Conservation (phyloP, 2,888 invertebrate species). For the Drosophila mettleri region DNA sequence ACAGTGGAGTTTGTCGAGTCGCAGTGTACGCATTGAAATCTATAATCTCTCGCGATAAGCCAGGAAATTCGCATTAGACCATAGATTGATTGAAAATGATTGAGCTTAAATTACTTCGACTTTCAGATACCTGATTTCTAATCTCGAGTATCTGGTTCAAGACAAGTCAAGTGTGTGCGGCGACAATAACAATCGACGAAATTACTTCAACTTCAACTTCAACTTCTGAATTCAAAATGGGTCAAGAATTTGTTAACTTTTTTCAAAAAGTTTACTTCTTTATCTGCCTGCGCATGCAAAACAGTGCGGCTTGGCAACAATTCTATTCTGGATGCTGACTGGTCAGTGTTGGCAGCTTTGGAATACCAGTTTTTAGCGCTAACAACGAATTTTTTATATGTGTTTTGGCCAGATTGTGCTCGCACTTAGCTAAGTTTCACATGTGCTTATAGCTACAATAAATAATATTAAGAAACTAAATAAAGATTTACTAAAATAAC, state of each 20-base stretch:
- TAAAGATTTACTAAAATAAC: no score
- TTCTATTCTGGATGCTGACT: conserved; percentile 41
- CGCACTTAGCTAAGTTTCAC: background rate
- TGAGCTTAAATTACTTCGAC: background rate
- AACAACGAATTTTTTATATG: background rate
- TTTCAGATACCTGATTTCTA: conserved; percentile 13
- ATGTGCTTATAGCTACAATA: background rate
- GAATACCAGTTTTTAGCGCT: background rate
- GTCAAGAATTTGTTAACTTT: conserved; percentile 44
- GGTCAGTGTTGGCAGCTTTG: conserved; percentile 8
- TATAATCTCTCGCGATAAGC: conserved; percentile 19
- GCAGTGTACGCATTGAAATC: conserved; percentile 13
- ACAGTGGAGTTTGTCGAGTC: background rate
- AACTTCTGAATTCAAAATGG: conserved; percentile 35
- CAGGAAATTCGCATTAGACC: conserved; percentile 11
- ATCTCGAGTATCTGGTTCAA: conserved; percentile 38
- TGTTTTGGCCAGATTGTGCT: background rate
- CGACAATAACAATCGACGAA: conserved; percentile 1
- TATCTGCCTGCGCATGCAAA: conserved; percentile 36
- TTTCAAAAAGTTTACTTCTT: conserved; percentile 16
- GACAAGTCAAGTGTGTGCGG: conserved; percentile 47
- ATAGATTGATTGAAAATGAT: conserved; percentile 13
- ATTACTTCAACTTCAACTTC: conserved; percentile 20
- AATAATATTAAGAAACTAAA: no score
- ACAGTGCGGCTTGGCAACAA: conserved; percentile 7